phyloP scores from a whole-genome alignment of 1,140 invertebrate genomes.

The Drosophila saltans region DNA sequence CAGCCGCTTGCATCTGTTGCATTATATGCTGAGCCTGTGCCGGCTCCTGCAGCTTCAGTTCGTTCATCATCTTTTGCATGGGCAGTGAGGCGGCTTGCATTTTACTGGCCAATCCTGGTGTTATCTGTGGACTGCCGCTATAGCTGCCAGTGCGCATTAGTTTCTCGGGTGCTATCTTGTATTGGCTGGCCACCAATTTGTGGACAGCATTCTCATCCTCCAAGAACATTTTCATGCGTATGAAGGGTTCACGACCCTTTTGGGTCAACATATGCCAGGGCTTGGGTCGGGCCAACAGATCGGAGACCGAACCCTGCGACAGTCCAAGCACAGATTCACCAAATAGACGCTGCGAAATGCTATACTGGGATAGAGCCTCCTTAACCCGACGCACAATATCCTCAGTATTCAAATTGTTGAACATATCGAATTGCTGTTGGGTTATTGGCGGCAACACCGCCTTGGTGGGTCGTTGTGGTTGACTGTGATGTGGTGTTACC shows the following conservation, averaged over 20 bases:
- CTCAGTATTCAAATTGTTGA: slow-evolving; percentile 99
- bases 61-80: slow-evolving; percentile 89
- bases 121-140: slow-evolving; percentile 91
- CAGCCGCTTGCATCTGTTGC: slow-evolving; percentile 85
- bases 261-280: slow-evolving; percentile 99
- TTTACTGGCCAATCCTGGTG: slow-evolving; percentile 88
- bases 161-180: slow-evolving; percentile 98
- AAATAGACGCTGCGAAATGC: slow-evolving; percentile 98
- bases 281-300: slow-evolving; percentile 96
- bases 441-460: slow-evolving; percentile 98
- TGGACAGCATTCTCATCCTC: slow-evolving; percentile 98
- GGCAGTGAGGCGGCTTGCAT: slow-evolving; percentile 86
- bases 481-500: slow-evolving; percentile 90
- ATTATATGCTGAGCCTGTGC: slow-evolving; percentile 89
- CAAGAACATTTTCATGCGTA: slow-evolving; percentile 99
- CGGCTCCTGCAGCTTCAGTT: slow-evolving; percentile 88
- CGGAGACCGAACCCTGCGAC: slow-evolving; percentile 97
- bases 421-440: slow-evolving; percentile 99
- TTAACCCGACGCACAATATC: slow-evolving; percentile 99
- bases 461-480: slow-evolving; percentile 94
- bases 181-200: slow-evolving; percentile 97
- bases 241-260: slow-evolving; percentile 98
- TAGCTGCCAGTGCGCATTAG: slow-evolving; percentile 97
- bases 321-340: slow-evolving; percentile 98
- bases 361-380: slow-evolving; percentile 98